Evolutionary conservation across 2,797 vertebrate genomes (phyloP), one percentile per base, ranked within the genome.

Genomic region (Dicrostonyx torquatus): DNA sequence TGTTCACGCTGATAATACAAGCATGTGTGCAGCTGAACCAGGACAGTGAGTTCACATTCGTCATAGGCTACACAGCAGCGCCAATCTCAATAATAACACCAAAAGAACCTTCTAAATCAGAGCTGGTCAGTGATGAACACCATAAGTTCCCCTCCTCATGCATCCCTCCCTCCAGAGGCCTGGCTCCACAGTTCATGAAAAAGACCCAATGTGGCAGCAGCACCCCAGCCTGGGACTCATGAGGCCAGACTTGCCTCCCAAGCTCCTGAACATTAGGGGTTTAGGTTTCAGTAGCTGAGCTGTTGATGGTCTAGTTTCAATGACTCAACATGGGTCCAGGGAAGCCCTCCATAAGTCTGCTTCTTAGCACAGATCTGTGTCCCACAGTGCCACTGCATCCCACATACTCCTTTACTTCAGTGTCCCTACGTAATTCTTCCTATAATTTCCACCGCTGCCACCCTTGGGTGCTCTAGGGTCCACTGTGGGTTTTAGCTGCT

Each of bases 251-350:
- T 55, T 20, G 20, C 45, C 13, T 75, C 62, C 0, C 0, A 10
- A 1, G 3, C 26, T 77, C 50, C 1, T 8, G 12, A 22, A 29
- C 72, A 37, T 9, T 34, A 12, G 1, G 1, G 4, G 34, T 17
- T 58, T n/a, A 40, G 83, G 1, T 80, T 80, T 62, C 34, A 53
- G 29, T 34, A 75, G 85, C 37, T 34, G 37, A 55, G 37, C n/a
- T 34, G 31, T 14, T 20, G 24, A 34, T 34, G 45, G 7, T 45
- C 18, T 68, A 15, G 5, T 37, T 29, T 8, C 4, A 22, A 37
- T 11, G 70, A 43, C 11, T 17, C 37, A 60, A 48, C 1, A 2
- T 40, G 12, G 17, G 18, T n/a, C 50, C 17, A 22, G 18, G 29
- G 45, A 53, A 29, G n/a, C n/a, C 26, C 29, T 68, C 76, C 13